phyloP scores from a whole-genome alignment of 2,797 vertebrate genomes.

The Poecilia picta region DNA sequence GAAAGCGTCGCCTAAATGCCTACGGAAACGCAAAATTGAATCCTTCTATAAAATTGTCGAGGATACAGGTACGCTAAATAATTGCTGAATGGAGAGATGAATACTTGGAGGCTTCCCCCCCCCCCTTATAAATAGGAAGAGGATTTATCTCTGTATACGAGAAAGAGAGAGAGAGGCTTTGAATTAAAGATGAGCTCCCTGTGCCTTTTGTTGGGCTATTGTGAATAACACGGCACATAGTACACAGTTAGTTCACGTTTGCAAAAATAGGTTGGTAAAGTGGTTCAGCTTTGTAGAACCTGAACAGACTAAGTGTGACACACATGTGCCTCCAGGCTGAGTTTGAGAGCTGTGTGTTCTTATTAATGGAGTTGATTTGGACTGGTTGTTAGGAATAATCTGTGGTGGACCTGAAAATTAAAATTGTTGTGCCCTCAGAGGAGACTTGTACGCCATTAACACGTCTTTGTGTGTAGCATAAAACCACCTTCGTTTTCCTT shows the following conservation, averaged over 20 bases:
- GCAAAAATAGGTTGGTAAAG: slow-evolving; percentile 56
- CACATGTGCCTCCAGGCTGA: slow-evolving; percentile 35
- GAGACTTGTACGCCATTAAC: not conserved
- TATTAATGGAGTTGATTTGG: slow-evolving; percentile 42
- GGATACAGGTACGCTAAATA: slow-evolving; percentile 62
- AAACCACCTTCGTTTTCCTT: not conserved
- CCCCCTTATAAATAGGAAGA: slow-evolving; percentile 49
- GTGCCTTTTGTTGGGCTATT: slow-evolving; percentile 61
- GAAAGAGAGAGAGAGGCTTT: slow-evolving; percentile 33
- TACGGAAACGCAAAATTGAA: slow-evolving; percentile 52
- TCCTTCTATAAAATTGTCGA: slow-evolving; percentile 48
- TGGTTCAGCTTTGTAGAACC: slow-evolving; percentile 34
- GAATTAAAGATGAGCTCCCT: slow-evolving; percentile 73
- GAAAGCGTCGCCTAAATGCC: slow-evolving; percentile 36
- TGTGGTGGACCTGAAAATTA: slow-evolving; percentile 11
- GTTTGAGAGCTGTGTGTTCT: slow-evolving; percentile 14
- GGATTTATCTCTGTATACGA: slow-evolving; percentile 67
- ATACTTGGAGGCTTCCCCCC: slow-evolving; percentile 47
- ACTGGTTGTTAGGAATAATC: slow-evolving; percentile 12
- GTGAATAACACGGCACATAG: slow-evolving; percentile 54
- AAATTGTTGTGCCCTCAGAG: not conserved
- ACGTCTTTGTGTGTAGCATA: slow-evolving; percentile 12
- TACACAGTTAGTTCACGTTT: slow-evolving; percentile 66
- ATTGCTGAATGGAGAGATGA: slow-evolving; percentile 60
- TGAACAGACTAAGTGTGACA: slow-evolving; percentile 43